Base-by-base conservation (phyloP, 2,797 vertebrate species). In the Lithobates sylvaticus region DNA sequence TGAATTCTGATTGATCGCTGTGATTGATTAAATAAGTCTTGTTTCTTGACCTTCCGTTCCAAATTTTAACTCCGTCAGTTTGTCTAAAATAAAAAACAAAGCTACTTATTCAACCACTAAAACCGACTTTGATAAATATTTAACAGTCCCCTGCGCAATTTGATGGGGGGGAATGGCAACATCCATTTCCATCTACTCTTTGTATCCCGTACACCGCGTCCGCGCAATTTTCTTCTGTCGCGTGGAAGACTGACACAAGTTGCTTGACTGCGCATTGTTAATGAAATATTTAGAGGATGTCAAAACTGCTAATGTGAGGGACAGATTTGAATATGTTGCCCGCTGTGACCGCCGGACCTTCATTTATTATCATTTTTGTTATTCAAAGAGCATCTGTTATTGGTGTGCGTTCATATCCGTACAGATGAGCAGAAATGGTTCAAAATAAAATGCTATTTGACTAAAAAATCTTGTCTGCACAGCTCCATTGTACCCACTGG, bases 231-330 rank as follows among this genome's bases (percentile, higher is more conserved):
- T 34, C 26, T 29, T 32, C 73, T 21, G 32, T 54, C 44, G 16
- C 4, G 15, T 13, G 15, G 50, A 54, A 54, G 13, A 73, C 27
- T 58, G 34, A 64, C 36, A 75, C 58, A 42, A 74, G 36, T 58
- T 39, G 42, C 32, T 27, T 72, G 26, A 29, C 50, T 73, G 80
- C 29, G 32, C 29, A 32, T 36, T 21, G 34, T 27, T 27, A 47
- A 83, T 83, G 65, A 83, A 67, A 47, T 83, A 67, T 83, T 76
- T 61, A 58, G 54, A 69, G 16, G 71, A 81, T 42, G 79, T 72
- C 69, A 81, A 72, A 81, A 73, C 54, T 13, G 42, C 42, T 80
- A 80, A 80, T 50, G 64, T 67, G 77, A 64, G 9, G 21, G 21
- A 54, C 75, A 64, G 54, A 34, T 61, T 61, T 36, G 29, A 77